phyloP scores from a whole-genome alignment of 2,888 invertebrate species.

The Aleiodes leptofemur region DNA sequence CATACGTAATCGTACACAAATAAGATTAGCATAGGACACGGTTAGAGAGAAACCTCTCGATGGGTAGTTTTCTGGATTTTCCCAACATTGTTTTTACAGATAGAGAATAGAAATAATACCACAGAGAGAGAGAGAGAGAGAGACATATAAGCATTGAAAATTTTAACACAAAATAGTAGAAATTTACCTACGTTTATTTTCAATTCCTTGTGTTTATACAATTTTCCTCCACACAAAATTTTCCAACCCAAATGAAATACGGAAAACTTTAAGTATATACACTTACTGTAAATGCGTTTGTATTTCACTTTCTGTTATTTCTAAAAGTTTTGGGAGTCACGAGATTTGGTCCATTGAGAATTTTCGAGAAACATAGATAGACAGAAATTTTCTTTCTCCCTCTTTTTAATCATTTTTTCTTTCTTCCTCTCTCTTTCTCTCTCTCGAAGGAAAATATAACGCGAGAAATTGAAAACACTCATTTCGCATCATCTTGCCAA shows the following conservation, averaged over 20 bases:
- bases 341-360: neutral
- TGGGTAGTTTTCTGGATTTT: slow-evolving; percentile 41
- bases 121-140: slow-evolving; percentile 5
- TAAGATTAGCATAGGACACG: slow-evolving; percentile 74
- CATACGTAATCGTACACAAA: slow-evolving; percentile 75
- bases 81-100: slow-evolving; percentile 26
- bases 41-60: slow-evolving; percentile 34
- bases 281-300: slow-evolving; percentile 24
- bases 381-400: slow-evolving; percentile 12
- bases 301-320: slow-evolving; percentile 14
- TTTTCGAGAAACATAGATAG: neutral
- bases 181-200: slow-evolving; percentile 20
- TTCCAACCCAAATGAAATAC: neutral
- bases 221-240: slow-evolving; percentile 7
- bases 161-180: slow-evolving; percentile 10
- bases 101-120: slow-evolving; percentile 36
- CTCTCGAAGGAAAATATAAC: slow-evolving; percentile 1
- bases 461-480: slow-evolving; percentile 38
- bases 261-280: neutral
- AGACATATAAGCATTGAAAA: neutral
- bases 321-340: slow-evolving; percentile 3
- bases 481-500: slow-evolving; percentile 23
- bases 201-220: slow-evolving; percentile 44
- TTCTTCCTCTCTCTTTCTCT: neutral
- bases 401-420: slow-evolving; percentile 2